Evolutionary conservation across 1,140 invertebrate species (phyloP).

Genomic region (Drosophila subobscura): DNA sequence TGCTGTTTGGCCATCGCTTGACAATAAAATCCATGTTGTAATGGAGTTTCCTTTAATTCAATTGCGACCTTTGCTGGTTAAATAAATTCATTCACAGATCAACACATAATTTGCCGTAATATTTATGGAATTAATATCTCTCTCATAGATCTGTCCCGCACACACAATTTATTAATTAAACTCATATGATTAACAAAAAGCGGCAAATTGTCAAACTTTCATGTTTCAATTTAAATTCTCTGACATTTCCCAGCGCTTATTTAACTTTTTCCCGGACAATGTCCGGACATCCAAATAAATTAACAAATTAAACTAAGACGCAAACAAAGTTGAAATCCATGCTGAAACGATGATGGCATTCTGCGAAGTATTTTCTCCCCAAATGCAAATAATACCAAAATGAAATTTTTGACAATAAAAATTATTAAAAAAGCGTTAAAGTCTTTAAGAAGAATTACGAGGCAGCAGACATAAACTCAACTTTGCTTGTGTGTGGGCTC

Average conservation of each 20-base stretch:
- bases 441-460: slow-evolving; percentile 71
- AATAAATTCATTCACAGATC: neutral
- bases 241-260: slow-evolving; percentile 9
- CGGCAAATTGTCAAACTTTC: slow-evolving; percentile 2
- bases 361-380: slow-evolving; percentile 33
- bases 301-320: slow-evolving; percentile 44
- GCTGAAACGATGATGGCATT: slow-evolving; percentile 19
- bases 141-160: too few relatives aligned
- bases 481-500: slow-evolving; percentile 13
- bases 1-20: slow-evolving; percentile 8
- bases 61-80: neutral
- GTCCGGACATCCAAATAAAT: slow-evolving; percentile 25
- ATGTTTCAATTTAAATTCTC: slow-evolving; percentile 31
- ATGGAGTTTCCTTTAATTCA: slow-evolving; percentile 15
- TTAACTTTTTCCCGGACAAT: slow-evolving; percentile 34
- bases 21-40: neutral
- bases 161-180: too few relatives aligned
- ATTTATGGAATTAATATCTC: too few relatives aligned
- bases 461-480: slow-evolving; percentile 56
- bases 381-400: slow-evolving; percentile 40
- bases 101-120: too few relatives aligned
- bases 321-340: slow-evolving; percentile 24
- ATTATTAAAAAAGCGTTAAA: slow-evolving; percentile 78
- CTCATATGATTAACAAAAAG: too few relatives aligned
- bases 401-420: slow-evolving; percentile 62